Conservation (phyloP, 2,797 vertebrate species). For the Phoeniculus purpureus region DNA sequence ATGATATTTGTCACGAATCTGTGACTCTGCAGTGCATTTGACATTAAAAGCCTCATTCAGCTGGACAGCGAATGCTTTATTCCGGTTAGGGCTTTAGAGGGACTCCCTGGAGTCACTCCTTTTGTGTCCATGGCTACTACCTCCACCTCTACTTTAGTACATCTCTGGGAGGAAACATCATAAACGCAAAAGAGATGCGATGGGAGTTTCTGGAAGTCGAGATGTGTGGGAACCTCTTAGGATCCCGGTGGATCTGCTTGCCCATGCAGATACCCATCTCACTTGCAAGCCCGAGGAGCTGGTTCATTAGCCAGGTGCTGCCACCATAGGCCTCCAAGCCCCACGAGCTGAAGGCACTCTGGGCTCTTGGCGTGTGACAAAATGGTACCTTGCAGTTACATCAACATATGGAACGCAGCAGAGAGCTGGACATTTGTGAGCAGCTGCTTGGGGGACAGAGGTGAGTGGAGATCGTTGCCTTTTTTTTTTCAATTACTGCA, state of each 20-base stretch:
- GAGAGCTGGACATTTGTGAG: neutral
- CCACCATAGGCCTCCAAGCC: accelerated
- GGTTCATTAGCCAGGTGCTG: neutral
- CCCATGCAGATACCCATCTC: neutral
- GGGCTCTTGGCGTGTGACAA: neutral
- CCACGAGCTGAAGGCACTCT: neutral
- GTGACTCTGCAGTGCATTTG: neutral
- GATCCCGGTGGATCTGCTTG: neutral
- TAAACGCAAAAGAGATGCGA: neutral
- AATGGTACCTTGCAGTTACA: neutral
- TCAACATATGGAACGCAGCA: neutral
- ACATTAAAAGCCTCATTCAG: slow-evolving; percentile 8
- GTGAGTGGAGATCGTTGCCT: slow-evolving; percentile 22
- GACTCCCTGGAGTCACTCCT: neutral
- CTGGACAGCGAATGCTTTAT: neutral
- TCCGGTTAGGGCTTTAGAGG: neutral
- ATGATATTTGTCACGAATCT: neutral
- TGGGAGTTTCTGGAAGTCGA: neutral
- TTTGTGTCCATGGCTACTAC: neutral
- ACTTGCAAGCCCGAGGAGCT: neutral
- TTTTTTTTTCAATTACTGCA: neutral
- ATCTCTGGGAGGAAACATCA: neutral
- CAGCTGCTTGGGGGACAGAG: slow-evolving; percentile 40
- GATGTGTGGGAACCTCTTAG: neutral
- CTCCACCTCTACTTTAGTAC: neutral